phyloP scores from a whole-genome alignment of 2,113 vertebrate genomes.

The Tetrax tetrax region DNA sequence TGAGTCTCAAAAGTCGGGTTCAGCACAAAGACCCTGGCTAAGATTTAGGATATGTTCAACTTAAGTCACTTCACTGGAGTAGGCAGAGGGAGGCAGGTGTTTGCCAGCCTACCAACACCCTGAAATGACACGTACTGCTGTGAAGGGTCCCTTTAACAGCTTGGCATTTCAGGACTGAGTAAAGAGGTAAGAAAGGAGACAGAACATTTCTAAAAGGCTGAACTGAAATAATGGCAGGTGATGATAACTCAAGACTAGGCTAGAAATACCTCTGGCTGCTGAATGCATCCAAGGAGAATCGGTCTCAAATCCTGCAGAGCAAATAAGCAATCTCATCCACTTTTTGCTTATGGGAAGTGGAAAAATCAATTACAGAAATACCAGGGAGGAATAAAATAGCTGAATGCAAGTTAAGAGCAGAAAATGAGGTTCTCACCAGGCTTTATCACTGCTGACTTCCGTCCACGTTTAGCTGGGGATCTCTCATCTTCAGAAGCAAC shows the following conservation, averaged over 20 bases:
- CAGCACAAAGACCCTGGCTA: background rate
- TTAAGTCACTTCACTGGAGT: background rate
- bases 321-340: background rate
- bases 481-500: constrained; percentile 78
- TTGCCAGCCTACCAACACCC: background rate
- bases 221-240: background rate
- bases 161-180: background rate
- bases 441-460: constrained; percentile 78
- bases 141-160: background rate
- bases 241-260: background rate
- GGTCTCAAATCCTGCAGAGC: background rate
- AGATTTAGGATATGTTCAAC: background rate
- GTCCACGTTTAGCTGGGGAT: constrained; percentile 89
- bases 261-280: background rate
- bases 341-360: background rate
- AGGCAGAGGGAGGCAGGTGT: background rate
- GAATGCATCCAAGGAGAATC: background rate
- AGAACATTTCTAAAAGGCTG: background rate
- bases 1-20: background rate
- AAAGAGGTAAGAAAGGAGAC: background rate
- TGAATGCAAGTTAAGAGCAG: background rate
- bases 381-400: background rate
- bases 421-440: constrained; percentile 74
- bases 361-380: background rate
- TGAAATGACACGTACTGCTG: background rate